Base-by-base conservation (phyloP, 2,888 invertebrate genomes). In the Formica aserva region DNA sequence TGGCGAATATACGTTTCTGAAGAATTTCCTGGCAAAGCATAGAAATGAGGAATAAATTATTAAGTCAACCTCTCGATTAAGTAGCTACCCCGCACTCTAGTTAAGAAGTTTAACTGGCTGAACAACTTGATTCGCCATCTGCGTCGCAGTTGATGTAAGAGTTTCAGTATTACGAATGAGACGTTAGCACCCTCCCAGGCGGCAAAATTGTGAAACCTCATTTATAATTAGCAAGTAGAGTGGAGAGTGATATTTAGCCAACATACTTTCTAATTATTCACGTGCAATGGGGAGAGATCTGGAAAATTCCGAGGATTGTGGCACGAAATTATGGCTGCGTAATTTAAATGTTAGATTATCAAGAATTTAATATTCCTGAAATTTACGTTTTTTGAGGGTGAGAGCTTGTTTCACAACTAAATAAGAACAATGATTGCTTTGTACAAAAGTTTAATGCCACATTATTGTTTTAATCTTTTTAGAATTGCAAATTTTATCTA, bases 101-200 rank as follows among this genome's bases (percentile, higher is more conserved):
- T 87, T 87, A 85, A 89, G 86, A 90, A 88, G 82, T 89, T 90
- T 86, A 89, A 85, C 86, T 86, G 83, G 84, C 86, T 89, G 84
- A 45, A 52, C 18, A 86, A 87, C 83, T 87, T 82, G 83, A 88
- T 87, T 83, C 63, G 72, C 69, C 82, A 80, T 65, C 71, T 76
- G 80, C 57, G 41, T 71, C 60, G n/a, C n/a, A 38, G 22, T 69
- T 60, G 57, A 55, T 66, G 32, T 69, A 65, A 62, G 67, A 82
- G 57, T 80, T 65, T 83, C 41, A 75, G 63, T 63, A 48, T 83
- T 62, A 63, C 29, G 48, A 71, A 22, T 22, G 22, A 66, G 11
- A 6, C 11, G 55, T 72, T 55, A 60, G 8, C 45, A 66, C 55
- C 11, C 11, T 45, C 6, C 22, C 52, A 57, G 45, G 13, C 55